A percentile compares a stretch with the other conserved stretches of the same genome.
Evolutionary conservation across 1,140 invertebrate genomes (phyloP).

Genomic region (Euborellia annulipes): DNA sequence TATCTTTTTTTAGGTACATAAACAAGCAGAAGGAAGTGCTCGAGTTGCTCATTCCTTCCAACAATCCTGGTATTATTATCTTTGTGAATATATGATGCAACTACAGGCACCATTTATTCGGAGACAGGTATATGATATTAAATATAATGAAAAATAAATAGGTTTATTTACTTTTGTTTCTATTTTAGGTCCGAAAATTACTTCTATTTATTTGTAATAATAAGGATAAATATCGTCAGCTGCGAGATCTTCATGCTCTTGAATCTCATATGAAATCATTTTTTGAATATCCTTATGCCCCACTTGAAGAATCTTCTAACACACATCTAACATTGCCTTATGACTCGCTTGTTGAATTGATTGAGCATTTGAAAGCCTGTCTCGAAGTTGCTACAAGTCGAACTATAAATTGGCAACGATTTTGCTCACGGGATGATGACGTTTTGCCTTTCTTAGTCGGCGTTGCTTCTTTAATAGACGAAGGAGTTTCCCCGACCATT

Average conservation of each 20-base stretch:
- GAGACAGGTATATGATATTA: constrained; percentile 35
- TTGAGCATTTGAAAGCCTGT: constrained; percentile 89
- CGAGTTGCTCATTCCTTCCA: constrained; percentile 36
- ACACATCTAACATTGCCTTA: constrained; percentile 49
- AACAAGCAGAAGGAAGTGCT: constrained; percentile 42
- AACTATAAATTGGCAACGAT: constrained; percentile 91
- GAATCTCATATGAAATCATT: constrained; percentile 52
- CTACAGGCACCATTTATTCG: constrained; percentile 60
- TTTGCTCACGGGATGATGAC: constrained; percentile 59
- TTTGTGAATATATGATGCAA: constrained; percentile 97
- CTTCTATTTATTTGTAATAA: constrained; percentile 86
- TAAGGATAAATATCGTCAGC: constrained; percentile 86
- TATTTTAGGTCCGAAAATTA: constrained; percentile 54
- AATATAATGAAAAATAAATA: too few species aligned
- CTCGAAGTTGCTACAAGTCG: constrained; percentile 79
- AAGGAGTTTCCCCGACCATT: constrained; percentile 83
- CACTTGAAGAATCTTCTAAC: constrained; percentile 20
- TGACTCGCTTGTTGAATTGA: constrained; percentile 77
- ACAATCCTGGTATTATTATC: constrained; percentile 53
- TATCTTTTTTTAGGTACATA: constrained; percentile 27
- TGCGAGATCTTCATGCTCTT: constrained; percentile 81
- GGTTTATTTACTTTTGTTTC: background rate
- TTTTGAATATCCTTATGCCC: too few species aligned
- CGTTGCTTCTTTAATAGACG: constrained; percentile 70
- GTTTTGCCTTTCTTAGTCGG: constrained; percentile 64